Percentiles rank a stretch among this genome's conserved stretches.
Evolutionary conservation across 2,113 vertebrate genomes (phyloP).

Genomic region (Apus apus): DNA sequence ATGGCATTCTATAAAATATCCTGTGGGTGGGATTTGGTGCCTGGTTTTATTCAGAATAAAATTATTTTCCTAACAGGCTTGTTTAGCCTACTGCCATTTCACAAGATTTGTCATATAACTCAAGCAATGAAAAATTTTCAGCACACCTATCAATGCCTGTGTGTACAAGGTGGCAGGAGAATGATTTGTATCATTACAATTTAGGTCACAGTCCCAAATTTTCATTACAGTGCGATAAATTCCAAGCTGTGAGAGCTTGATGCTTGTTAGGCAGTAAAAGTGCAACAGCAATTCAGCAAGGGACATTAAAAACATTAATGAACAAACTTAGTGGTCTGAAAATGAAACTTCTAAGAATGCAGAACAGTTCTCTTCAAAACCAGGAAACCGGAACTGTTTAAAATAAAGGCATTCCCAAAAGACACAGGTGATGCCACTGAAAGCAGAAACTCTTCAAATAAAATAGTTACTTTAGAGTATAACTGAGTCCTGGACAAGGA

Average conservation of each 20-base stretch:
- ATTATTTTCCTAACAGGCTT: background rate
- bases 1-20: background rate
- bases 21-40: background rate
- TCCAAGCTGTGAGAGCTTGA: constrained; percentile 25
- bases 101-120: background rate
- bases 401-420: constrained; percentile 20
- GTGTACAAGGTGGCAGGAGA: background rate
- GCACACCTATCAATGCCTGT: background rate
- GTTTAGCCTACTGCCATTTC: background rate
- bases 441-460: background rate
- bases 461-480: background rate
- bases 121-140: background rate
- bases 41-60: background rate
- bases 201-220: constrained; percentile 21
- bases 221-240: constrained; percentile 33
- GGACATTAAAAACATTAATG: constrained; percentile 57
- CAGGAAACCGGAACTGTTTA: background rate
- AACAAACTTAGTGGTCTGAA: constrained; percentile 23
- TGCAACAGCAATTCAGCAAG: background rate
- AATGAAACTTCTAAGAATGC: constrained; percentile 16
- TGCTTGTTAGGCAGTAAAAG: constrained; percentile 7
- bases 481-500: background rate
- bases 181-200: constrained; percentile 6
- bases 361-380: constrained; percentile 17
- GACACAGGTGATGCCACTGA: background rate